Evolutionary conservation across 2,113 vertebrate genomes (phyloP), one percentile per base, ranked within the genome.

Genomic region (Microcebus lehilahytsara): DNA sequence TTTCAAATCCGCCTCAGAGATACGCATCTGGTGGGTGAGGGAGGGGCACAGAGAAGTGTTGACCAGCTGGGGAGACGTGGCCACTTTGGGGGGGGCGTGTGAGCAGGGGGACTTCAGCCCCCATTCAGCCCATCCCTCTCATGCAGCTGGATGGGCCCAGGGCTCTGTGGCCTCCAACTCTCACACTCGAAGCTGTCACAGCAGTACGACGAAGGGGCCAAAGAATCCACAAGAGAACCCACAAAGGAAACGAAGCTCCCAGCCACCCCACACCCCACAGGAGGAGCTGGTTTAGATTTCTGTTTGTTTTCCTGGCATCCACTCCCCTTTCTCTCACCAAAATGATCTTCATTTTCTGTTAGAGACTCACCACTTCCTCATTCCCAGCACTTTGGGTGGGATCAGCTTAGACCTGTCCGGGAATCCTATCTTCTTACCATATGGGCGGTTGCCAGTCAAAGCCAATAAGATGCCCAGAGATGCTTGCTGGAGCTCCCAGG

Each of bases 201-300:
- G 27, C 64, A 27, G n/a, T 1, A 1, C 4, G 9, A 1, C 4
- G 9, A 37, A 8, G 60, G 22, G 20, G 27, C 71, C 19, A 14
- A 7, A 27, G 23, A 42, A 9, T 40, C 30, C 25, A 12, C 0
- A 6, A 71, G 77, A 64, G 20, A 34, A 49, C 3, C 37, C 64
- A 23, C 3, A 25, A 14, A 75, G 79, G n/a, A 56, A 62, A 30
- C 0, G 5, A 19, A 42, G 11, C 34, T 64, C 25, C 4, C 51
- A 17, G 17, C 19, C 9, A 6, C 10, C 66, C 60, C 46, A 40
- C 67, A 34, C 71, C 32, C 88, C 5, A 23, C 17, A 62, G 25
- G 53, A 62, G 32, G 58, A 20, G 13, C 62, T 37, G 16, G 23
- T 5, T 27, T 42, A 14, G 67, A 13, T 37, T 60, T 58, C n/a